These are phyloP conservation scores for Melieria crassipennis DNA, from an alignment of 2,888 invertebrate species.

Conservation along the genomic window DNA sequence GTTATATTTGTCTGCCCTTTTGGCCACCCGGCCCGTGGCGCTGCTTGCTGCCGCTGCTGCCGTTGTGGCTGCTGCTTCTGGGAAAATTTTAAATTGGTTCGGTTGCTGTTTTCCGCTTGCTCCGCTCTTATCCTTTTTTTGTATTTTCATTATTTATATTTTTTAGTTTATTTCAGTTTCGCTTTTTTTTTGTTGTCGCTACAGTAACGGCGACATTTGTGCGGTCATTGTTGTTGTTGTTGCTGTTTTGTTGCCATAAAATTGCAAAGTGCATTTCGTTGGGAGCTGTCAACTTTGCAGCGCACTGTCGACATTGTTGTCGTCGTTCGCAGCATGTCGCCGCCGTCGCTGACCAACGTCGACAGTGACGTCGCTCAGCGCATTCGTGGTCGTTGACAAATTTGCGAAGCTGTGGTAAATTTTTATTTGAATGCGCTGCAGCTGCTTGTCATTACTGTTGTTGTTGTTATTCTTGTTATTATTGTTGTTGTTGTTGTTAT, in stretches of 20 bases:
- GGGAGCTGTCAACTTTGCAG: conserved; percentile 42
- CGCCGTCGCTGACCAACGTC: conserved; percentile 31
- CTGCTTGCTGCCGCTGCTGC: no score
- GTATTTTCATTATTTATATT: conserved; percentile 12
- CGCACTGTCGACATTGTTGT: conserved; percentile 10
- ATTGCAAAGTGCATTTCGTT: conserved; percentile 58
- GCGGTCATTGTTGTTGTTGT: conserved; percentile 37
- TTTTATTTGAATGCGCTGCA: conserved; percentile 53
- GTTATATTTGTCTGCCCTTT: conserved; percentile 34
- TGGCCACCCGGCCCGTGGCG: neutral
- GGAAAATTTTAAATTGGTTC: conserved; percentile 59
- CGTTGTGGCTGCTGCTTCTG: no score
- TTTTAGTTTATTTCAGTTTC: neutral
- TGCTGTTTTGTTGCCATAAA: conserved; percentile 48
- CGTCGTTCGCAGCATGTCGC: conserved; percentile 12
- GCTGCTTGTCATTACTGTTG: conserved; percentile 31
- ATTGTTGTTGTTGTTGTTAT: neutral
- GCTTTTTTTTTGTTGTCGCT: conserved; percentile 18
- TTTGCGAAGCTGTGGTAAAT: conserved; percentile 55
- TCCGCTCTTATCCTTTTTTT: conserved; percentile 7
- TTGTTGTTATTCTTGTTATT: conserved; percentile 11
- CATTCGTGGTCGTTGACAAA: conserved; percentile 54
- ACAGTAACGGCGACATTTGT: conserved; percentile 8
- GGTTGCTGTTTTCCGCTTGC: conserved; percentile 39
- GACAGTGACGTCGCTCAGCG: neutral